Evolutionary conservation across 2,888 invertebrate species (phyloP).

Genomic region (Lasiommata megera): DNA sequence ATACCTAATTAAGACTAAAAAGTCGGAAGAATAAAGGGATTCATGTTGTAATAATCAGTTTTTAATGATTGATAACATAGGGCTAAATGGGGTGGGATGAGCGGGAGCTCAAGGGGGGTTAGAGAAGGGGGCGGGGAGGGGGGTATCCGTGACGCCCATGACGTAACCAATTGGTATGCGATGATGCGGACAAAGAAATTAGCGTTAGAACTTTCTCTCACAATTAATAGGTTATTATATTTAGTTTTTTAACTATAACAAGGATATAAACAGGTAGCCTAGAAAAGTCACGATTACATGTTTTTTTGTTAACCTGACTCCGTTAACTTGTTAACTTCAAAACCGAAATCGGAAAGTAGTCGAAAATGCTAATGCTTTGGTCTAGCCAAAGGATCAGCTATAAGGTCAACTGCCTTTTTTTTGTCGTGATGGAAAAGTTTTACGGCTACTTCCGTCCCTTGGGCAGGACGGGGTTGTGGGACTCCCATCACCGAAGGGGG

Average conservation of each 20-base stretch:
- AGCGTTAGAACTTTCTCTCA: slow-evolving; percentile 35
- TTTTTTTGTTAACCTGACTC: too few relatives aligned
- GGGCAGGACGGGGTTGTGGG: too few relatives aligned
- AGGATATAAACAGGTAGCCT: too few relatives aligned
- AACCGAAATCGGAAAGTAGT: too few relatives aligned
- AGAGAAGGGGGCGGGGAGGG: slow-evolving; percentile 38
- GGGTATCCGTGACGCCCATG: slow-evolving; percentile 52
- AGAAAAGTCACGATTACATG: too few relatives aligned
- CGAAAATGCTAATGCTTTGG: too few relatives aligned
- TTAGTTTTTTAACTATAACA: neutral
- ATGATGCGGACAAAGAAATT: slow-evolving; percentile 57
- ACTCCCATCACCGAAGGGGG: too few relatives aligned
- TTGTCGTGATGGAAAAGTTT: too few relatives aligned
- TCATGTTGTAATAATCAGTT: slow-evolving; percentile 45
- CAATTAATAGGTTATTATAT: slow-evolving; percentile 13
- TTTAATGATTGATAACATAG: slow-evolving; percentile 57
- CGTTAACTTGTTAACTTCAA: too few relatives aligned
- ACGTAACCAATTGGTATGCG: slow-evolving; percentile 71
- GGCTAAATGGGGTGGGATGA: slow-evolving; percentile 22
- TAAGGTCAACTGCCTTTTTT: too few relatives aligned
- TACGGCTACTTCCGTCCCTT: too few relatives aligned
- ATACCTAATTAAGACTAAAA: neutral
- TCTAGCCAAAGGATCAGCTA: too few relatives aligned
- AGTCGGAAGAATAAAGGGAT: slow-evolving; percentile 15
- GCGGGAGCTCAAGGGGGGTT: slow-evolving; percentile 17